Evolutionary conservation across 2,888 invertebrate species (phyloP), one percentile per base, ranked within the genome.

Genomic region (Laspeyria flexula): DNA sequence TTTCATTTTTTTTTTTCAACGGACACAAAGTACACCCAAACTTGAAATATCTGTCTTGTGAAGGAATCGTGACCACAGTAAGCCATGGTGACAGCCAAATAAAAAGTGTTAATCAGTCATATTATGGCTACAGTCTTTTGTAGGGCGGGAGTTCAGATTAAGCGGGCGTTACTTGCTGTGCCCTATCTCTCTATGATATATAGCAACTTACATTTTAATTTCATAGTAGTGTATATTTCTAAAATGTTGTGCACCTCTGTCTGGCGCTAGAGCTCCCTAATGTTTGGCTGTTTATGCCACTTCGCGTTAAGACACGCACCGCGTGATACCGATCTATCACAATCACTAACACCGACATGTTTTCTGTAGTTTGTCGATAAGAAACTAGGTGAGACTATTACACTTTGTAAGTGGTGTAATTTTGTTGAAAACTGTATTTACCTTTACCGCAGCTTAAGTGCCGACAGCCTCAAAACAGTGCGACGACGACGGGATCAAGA

Each of bases 271-370:
- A 41, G 49, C 65, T 58, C 62, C 58, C 60, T 69, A 73, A 64
- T 76, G 82, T 86, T 87, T 84, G 86, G 76, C 79, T 88, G 86
- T 88, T 88, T 87, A 75, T 77, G 60, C 56, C 77, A 73, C 73
- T 76, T 73, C 60, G 62, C 63, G 61, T 59, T 57, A 62, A 65
- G 72, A 71, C 80, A 81, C 76, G 76, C 73, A 69, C 62, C 34
- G 38, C 42, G 30, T 61, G 79, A 83, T 83, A 79, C 65, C 53
- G 62, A 83, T 81, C 81, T 71, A 65, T 60, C 71, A 66, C 75
- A 67, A 59, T 63, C 53, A 70, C 57, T 61, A 72, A 63, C 59
- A 71, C 71, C 65, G 65, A 71, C 58, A 60, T 72, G 70, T 73
- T 75, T 65, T 66, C 63, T 59, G 55, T 50, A 62, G 68, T 61